phyloP scores from a whole-genome alignment of 2,113 vertebrate genomes.

The Perca schrenkii region DNA sequence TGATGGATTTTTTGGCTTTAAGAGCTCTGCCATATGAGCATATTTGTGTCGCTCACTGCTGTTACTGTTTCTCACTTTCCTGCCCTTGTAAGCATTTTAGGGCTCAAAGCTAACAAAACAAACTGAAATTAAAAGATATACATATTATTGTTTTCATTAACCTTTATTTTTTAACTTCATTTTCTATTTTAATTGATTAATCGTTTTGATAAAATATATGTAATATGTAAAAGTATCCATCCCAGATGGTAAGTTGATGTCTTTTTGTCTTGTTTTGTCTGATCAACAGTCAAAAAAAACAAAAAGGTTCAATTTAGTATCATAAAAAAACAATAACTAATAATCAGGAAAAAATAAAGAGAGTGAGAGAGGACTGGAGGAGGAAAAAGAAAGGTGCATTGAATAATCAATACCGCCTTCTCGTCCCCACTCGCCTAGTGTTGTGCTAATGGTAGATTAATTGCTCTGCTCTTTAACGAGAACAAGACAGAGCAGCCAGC shows the following conservation, averaged over 20 bases:
- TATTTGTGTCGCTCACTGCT: conserved; percentile 3
- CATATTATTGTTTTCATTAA: neutral
- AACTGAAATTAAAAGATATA: neutral
- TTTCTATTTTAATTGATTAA: neutral
- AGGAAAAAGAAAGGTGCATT: conserved; percentile 8
- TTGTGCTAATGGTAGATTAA: conserved; percentile 50
- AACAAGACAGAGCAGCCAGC: conserved; percentile 31
- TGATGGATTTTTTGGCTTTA: neutral
- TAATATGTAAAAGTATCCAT: neutral
- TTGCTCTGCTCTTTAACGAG: conserved; percentile 49
- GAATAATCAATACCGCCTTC: conserved; percentile 48
- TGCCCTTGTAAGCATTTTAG: neutral
- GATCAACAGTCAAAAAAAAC: neutral
- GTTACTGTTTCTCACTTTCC: neutral
- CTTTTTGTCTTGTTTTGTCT: neutral
- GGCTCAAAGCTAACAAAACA: neutral
- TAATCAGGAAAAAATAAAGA: neutral
- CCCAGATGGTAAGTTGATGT: neutral
- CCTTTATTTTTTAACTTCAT: no score
- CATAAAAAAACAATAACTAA: neutral
- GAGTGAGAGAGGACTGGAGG: neutral
- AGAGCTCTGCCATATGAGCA: neutral
- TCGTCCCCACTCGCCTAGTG: conserved; percentile 3
- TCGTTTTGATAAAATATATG: neutral
- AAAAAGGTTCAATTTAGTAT: neutral